Conservation (phyloP, 2,113 vertebrate genomes). For the Smithornis capensis region DNA sequence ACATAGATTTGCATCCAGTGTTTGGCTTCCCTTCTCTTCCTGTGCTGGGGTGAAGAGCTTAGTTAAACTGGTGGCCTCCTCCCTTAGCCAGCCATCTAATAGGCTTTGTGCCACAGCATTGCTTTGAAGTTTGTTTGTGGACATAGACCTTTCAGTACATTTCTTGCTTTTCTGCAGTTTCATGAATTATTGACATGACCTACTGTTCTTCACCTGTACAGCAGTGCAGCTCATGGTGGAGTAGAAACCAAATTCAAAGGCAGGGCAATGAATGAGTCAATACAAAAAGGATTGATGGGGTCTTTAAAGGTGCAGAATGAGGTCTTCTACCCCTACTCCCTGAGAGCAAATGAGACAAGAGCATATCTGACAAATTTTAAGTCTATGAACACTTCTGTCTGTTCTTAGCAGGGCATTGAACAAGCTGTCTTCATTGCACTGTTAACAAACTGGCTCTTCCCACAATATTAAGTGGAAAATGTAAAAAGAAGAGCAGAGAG, state of each 20-base stretch:
- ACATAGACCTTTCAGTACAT: neutral
- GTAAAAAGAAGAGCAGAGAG: neutral
- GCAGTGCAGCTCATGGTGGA: neutral
- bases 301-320: neutral
- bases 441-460: neutral
- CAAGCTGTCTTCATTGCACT: neutral
- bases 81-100: neutral
- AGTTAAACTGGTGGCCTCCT: neutral
- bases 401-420: neutral
- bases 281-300: neutral
- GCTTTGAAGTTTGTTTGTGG: neutral
- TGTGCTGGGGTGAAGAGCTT: neutral
- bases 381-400: neutral
- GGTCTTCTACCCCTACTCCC: neutral
- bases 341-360: neutral
- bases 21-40: neutral
- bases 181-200: neutral
- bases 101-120: neutral
- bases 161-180: neutral
- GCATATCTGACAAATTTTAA: neutral
- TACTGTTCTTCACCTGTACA: neutral
- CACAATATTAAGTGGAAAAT: neutral
- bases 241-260: neutral
- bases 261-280: neutral
- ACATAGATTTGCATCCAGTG: neutral